Evolutionary conservation across 2,113 vertebrate genomes (phyloP).

Genomic region (Lamprotornis superbus): DNA sequence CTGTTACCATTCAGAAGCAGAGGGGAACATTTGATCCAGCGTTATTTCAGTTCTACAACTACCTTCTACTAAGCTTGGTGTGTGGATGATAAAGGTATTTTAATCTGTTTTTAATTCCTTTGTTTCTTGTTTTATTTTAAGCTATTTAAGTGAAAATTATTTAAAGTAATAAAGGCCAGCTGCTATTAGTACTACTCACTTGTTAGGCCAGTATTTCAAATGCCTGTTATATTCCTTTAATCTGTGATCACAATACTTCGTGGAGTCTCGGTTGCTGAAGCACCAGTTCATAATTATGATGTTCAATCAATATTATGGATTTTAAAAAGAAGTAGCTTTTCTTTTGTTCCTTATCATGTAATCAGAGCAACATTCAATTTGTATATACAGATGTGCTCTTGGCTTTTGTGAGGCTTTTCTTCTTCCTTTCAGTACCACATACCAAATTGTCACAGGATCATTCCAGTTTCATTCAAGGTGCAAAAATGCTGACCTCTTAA

Average conservation of each 20-base stretch:
- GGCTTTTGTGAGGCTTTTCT: not conserved
- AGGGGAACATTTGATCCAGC: not conserved
- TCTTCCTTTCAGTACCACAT: not conserved
- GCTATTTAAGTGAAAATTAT: not conserved
- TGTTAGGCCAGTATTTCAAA: slow-evolving; percentile 8
- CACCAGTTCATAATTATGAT: not conserved
- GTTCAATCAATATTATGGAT: slow-evolving; percentile 16
- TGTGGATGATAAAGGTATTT: not conserved
- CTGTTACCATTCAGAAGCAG: not conserved
- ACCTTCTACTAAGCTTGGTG: not conserved
- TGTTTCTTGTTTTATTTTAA: slow-evolving; percentile 30
- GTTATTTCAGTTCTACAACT: not conserved
- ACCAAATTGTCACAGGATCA: not conserved
- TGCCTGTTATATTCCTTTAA: not conserved
- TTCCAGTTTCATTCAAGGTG: not conserved
- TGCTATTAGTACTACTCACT: not conserved
- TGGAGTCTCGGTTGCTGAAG: not conserved
- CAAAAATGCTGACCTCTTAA: not conserved
- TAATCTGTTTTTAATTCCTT: not conserved
- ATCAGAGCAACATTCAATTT: not conserved
- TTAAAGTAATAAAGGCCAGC: slow-evolving; percentile 2
- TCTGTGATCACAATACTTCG: not conserved
- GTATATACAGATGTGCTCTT: not conserved
- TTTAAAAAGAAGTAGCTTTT: not conserved
- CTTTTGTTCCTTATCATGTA: not conserved